Evolutionary conservation across 2,888 invertebrate genomes (phyloP).

Genomic region (Lamellibrachia satsuma): DNA sequence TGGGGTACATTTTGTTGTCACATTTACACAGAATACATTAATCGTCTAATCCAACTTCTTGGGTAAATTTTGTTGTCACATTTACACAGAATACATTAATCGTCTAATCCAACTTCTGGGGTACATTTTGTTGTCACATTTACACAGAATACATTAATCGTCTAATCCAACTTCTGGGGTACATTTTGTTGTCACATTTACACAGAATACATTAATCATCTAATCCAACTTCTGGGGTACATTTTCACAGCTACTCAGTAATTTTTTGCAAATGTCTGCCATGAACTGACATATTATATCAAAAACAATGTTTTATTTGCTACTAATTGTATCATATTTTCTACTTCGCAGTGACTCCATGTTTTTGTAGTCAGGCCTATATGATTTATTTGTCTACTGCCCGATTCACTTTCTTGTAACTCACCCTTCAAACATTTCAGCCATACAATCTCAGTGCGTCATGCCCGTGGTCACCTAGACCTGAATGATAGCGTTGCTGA

Average conservation of each 20-base stretch:
- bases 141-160: background rate
- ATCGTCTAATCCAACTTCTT: background rate
- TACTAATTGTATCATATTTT: background rate
- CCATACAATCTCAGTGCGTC: too few species aligned
- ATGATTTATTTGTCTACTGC: too few species aligned
- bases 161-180: background rate
- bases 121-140: background rate
- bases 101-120: background rate
- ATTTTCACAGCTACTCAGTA: background rate
- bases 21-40: background rate
- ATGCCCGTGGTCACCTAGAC: too few species aligned
- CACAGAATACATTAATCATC: background rate
- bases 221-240: background rate
- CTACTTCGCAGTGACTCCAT: background rate
- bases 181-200: background rate
- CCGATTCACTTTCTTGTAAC: too few species aligned
- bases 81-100: background rate
- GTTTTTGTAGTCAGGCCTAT: too few species aligned
- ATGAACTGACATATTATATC: background rate
- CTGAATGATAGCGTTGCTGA: too few species aligned
- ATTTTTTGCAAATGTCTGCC: background rate
- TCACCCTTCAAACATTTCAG: too few species aligned
- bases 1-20: background rate
- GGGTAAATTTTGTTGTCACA: background rate
- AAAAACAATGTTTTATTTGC: background rate